Evolutionary conservation across 2,888 invertebrate species (phyloP), one percentile per base, ranked within the genome.

Genomic region (Metopia argyrocephala): DNA sequence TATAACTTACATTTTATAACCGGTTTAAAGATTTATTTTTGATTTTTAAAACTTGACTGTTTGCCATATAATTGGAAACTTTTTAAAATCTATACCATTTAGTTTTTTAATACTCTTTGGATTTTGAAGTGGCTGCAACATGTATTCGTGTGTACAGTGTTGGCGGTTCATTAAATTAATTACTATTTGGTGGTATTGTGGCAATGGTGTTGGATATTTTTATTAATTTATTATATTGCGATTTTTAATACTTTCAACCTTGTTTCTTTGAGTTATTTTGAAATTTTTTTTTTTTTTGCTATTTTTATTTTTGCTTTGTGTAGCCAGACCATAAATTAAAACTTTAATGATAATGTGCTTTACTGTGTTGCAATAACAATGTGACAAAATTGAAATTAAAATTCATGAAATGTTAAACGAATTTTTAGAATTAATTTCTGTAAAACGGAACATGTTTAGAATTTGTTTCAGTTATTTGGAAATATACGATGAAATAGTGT

Each of bases 1-100:
- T 76, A 76, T 79, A 76, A 76, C 75, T 79, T 76, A 79, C n/a
- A n/a, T 66, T 76, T 79, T 38, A n/a, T 45, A 79, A 79, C 79
- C 66, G 57, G 79, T 79, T 78, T 75, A 20, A 46, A 48, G n/a
- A 28, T 23, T 27, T 27, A n/a, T 56, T 3, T 27, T n/a, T n/a
- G 27, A 7, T 27, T 27, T 56, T 25, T 15, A 25, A 56, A 56
- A 56, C n/a, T 3, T n/a, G n/a, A n/a, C n/a, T n/a, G n/a, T n/a
- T n/a, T n/a, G n/a, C n/a, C n/a, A n/a, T n/a, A 20, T 57, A 9
- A 28, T 28, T 27, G 27, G 7, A 57, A 20, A 28, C 9, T 28
- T 28, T 18, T 28, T 18, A 6, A 18, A 0, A 52, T n/a, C 5
- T 25, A 56, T 27, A 56, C 56, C 12, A 9, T n/a, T 56, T 56